Percentiles rank a stretch among this genome's conserved stretches.
Evolutionary conservation across 2,797 vertebrate genomes (phyloP).

Genomic region (Phoeniculus purpureus): DNA sequence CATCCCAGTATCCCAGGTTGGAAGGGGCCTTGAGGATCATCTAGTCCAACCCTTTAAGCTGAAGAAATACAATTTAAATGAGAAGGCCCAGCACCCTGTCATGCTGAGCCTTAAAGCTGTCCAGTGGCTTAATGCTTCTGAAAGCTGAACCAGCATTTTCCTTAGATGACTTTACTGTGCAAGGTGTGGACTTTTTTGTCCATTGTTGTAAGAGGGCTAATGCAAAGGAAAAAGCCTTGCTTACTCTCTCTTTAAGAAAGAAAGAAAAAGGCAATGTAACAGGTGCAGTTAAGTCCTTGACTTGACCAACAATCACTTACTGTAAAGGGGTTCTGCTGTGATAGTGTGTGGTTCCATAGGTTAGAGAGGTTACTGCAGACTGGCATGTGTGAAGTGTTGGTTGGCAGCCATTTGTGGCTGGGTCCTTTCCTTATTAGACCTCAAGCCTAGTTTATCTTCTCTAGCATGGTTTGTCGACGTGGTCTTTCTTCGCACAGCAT

Average conservation of each 20-base stretch:
- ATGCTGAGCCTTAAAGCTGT: too few relatives aligned
- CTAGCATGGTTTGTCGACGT: not conserved
- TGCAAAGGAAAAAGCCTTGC: not conserved
- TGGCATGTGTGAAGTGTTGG: not conserved
- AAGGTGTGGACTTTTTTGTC: not conserved
- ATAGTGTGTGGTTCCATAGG: not conserved
- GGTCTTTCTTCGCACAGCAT: not conserved
- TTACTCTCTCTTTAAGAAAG: not conserved
- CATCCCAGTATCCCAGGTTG: too few relatives aligned
- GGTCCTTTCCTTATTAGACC: not conserved
- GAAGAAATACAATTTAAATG: too few relatives aligned
- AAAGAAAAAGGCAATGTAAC: not conserved
- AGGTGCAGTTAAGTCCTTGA: not conserved
- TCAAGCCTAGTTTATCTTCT: not conserved
- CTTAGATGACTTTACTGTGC: not conserved
- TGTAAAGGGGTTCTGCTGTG: not conserved
- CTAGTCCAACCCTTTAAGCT: too few relatives aligned
- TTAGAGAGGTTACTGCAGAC: not conserved
- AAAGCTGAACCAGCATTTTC: not conserved
- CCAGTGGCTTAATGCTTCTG: not conserved
- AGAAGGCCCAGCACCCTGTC: too few relatives aligned
- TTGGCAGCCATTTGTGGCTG: not conserved
- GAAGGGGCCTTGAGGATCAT: too few relatives aligned
- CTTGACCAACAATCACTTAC: not conserved
- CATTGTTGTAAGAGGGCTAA: not conserved